Base-by-base conservation (phyloP, 2,797 vertebrate genomes). In the Enteromius fasciolatus region DNA sequence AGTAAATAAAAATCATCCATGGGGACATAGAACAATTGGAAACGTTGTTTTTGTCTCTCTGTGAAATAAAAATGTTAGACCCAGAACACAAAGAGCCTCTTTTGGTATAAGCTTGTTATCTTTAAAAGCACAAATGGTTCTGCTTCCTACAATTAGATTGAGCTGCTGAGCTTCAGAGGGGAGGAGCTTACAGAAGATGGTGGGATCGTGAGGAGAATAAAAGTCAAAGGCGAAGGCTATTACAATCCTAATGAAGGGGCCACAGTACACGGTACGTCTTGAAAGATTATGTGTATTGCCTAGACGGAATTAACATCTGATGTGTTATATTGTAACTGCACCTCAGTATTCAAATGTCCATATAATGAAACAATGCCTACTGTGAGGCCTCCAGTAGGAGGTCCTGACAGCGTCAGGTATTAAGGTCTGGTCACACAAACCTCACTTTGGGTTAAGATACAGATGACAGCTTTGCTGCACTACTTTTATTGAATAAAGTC, bases 171-270 rank as follows among this genome's bases (percentile, higher is more conserved):
- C 89, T 98, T 98, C 90, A 96, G 96, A 93, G 97, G 97, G 8
- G 97, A 99, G 90, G 89, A 92, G 86, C 94, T 99, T 69, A 96
- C 96, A 88, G 94, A 96, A 25, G 97, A 99, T 33, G 94, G 96
- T 3, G 97, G 97, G 83, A 95, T 99, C 80, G 87, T 95, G 41
- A 94, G 97, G 74, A 96, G 97, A 93, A 98, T 98, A 92, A 98
- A 96, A 87, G 93, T 92, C 88, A 99, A 96, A 92, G 97, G 98
- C 59, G 96, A 98, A 54, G 97, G 97, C 59, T 98, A 96, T 86
- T 95, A 92, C 52, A 96, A 96, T 88, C 97, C 97, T 20, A 99
- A 99, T 0, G 96, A 99, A 67, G 97, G 97, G 4, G 95, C 97
- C 0, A 93, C 89, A 0, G 98, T 99, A 15, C 92, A 97, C 39